Evolutionary conservation across 2,888 invertebrate species (phyloP).

Genomic region (Meiosimyza decipiens): DNA sequence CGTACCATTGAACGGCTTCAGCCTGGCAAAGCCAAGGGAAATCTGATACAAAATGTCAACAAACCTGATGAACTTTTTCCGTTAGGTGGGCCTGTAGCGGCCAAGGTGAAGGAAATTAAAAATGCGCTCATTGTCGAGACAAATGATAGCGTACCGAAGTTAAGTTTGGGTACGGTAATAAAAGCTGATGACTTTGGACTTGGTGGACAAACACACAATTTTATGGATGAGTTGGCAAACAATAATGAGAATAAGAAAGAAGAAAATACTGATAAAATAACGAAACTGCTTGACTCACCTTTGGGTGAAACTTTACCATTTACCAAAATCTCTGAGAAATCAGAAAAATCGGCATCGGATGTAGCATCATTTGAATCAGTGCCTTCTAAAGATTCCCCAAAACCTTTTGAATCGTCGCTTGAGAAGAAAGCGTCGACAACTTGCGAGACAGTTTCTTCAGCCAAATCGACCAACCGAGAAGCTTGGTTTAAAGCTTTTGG

Average conservation of each 20-base stretch:
- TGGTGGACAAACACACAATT: constrained; percentile 74
- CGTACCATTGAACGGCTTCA: constrained; percentile 86
- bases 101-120: constrained; percentile 71
- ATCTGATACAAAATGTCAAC: constrained; percentile 78
- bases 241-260: constrained; percentile 50
- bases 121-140: constrained; percentile 71
- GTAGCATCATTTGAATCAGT: constrained; percentile 16
- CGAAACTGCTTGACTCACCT: constrained; percentile 16
- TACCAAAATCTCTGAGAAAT: constrained; percentile 40
- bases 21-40: constrained; percentile 89
- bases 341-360: constrained; percentile 29
- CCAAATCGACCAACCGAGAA: constrained; percentile 74
- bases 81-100: constrained; percentile 53
- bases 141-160: constrained; percentile 79
- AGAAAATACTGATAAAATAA: constrained; percentile 47
- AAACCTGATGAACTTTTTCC: constrained; percentile 72
- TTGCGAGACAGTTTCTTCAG: constrained; percentile 28
- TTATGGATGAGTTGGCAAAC: constrained; percentile 68
- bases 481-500: constrained; percentile 95
- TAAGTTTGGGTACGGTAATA: constrained; percentile 86
- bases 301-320: constrained; percentile 41
- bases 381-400: constrained; percentile 42
- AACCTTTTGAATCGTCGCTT: constrained; percentile 48
- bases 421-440: constrained; percentile 47
- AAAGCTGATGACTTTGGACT: constrained; percentile 75